Conservation (phyloP, 30 jellyfish, hydroid and myxozoan genomes). For the Turritopsis dohrnii region DNA sequence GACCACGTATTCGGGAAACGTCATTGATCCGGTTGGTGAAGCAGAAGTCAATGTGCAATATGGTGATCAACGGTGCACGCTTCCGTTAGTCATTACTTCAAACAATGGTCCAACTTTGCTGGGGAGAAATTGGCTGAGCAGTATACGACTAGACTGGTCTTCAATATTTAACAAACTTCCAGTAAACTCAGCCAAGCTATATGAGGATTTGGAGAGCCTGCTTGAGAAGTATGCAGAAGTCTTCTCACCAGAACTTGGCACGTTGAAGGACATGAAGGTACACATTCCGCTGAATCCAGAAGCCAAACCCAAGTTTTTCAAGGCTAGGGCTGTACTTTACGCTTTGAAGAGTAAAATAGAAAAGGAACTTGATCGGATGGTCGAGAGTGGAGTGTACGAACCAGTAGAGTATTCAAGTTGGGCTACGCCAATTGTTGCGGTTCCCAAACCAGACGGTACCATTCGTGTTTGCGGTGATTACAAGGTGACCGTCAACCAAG, state of each 20-base stretch:
- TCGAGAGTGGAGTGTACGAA: not conserved
- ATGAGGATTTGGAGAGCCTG: constrained; percentile 8
- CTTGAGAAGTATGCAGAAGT: constrained; percentile 17
- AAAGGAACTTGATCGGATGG: constrained; percentile 42
- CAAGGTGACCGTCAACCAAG: constrained; percentile 41
- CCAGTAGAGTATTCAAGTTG: constrained; percentile 28
- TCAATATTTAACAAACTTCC: not conserved
- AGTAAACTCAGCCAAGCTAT: not conserved
- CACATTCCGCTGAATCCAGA: constrained; percentile 12
- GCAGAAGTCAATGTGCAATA: constrained; percentile 5
- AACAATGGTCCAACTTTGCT: constrained; percentile 23
- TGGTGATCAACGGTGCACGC: not conserved
- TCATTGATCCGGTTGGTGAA: constrained; percentile 3
- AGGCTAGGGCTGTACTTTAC: constrained; percentile 50
- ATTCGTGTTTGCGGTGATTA: constrained; percentile 54
- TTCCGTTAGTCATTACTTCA: constrained; percentile 13
- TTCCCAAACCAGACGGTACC: constrained; percentile 42
- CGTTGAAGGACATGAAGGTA: constrained; percentile 26
- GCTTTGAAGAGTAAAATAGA: constrained; percentile 39
- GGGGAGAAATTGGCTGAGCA: constrained; percentile 28
- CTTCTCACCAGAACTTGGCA: constrained; percentile 30
- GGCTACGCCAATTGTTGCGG: constrained; percentile 47
- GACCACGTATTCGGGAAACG: constrained; percentile 4
- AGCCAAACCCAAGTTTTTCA: constrained; percentile 35
- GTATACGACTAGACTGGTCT: constrained; percentile 26